Evolutionary conservation across 2,888 invertebrate species (phyloP).

Genomic region (Tetropium fuscum): DNA sequence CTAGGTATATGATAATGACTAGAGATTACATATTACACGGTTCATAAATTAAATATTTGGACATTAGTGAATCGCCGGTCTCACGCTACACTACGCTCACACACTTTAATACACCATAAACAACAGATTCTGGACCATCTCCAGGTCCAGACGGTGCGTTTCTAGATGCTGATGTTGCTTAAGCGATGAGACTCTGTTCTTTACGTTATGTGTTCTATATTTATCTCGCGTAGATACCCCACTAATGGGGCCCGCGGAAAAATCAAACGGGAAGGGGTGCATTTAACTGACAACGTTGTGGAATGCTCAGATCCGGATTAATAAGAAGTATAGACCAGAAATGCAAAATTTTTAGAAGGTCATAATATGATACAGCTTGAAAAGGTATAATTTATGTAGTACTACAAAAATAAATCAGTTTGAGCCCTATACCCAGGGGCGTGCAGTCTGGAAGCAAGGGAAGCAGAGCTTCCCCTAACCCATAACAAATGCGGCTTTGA

Average conservation of each 20-base stretch:
- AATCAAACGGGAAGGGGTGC: no score
- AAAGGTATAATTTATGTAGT: no score
- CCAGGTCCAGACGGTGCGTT: slow-evolving; percentile 23
- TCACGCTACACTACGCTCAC: slow-evolving; percentile 12
- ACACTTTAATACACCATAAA: slow-evolving; percentile 20
- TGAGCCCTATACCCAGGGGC: no score
- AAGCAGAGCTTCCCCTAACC: no score
- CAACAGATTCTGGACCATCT: slow-evolving; percentile 16
- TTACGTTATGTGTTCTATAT: slow-evolving; percentile 17
- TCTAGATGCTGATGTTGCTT: slow-evolving; percentile 18
- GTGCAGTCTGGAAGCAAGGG: no score
- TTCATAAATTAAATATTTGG: slow-evolving; percentile 14
- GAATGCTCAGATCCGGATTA: no score
- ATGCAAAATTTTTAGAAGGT: no score
- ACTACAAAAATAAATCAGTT: no score
- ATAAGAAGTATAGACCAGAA: no score
- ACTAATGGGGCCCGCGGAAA: slow-evolving; percentile 8
- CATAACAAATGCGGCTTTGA: no score
- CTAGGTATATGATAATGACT: not conserved
- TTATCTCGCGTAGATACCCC: slow-evolving; percentile 15
- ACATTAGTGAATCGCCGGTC: slow-evolving; percentile 6
- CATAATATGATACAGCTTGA: no score
- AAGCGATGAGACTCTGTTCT: slow-evolving; percentile 11
- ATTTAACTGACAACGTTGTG: no score
- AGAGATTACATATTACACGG: slow-evolving; percentile 14